These are phyloP conservation scores for Pagetopsis macropterus DNA, from an alignment of 2,797 vertebrate species.

Conservation along the genomic window DNA sequence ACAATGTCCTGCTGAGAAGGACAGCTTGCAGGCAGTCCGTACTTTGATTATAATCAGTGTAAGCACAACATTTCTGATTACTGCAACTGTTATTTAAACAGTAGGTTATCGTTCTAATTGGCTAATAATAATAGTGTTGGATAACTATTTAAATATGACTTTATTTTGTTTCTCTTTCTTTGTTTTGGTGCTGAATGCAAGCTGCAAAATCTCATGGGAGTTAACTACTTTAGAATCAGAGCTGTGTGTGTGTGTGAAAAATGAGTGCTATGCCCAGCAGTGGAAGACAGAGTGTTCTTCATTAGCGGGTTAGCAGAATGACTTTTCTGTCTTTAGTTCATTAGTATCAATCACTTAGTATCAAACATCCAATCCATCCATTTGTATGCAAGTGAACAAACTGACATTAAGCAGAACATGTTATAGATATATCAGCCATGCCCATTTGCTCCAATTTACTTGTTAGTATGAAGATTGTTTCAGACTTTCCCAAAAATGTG, in stretches of 20 bases:
- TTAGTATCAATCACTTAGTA: slow-evolving; percentile 1
- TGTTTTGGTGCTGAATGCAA: slow-evolving; percentile 7
- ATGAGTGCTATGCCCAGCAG: not conserved
- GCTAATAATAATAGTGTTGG: slow-evolving; percentile 17
- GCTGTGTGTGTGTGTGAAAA: slow-evolving; percentile 3
- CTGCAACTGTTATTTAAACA: slow-evolving; percentile 19
- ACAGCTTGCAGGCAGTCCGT: slow-evolving; percentile 4
- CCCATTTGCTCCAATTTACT: not conserved
- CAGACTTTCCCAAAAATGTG: not conserved
- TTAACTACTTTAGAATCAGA: not conserved
- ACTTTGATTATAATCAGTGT: slow-evolving; percentile 8
- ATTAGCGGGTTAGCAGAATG: slow-evolving; percentile 1
- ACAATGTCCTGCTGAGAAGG: slow-evolving; percentile 4
- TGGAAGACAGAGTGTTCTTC: not conserved
- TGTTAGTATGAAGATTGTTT: not conserved
- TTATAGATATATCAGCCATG: not conserved
- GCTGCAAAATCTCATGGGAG: slow-evolving; percentile 16
- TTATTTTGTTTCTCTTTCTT: not conserved
- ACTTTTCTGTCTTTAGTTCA: slow-evolving; percentile 16
- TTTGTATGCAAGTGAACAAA: slow-evolving; percentile 6
- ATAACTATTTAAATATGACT: slow-evolving; percentile 3
- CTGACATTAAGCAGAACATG: not conserved
- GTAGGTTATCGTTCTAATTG: not conserved
- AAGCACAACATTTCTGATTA: not conserved
- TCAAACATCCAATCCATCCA: slow-evolving; percentile 2